Conservation (phyloP, 2,113 vertebrate species). For the Xiphorhynchus elegans region DNA sequence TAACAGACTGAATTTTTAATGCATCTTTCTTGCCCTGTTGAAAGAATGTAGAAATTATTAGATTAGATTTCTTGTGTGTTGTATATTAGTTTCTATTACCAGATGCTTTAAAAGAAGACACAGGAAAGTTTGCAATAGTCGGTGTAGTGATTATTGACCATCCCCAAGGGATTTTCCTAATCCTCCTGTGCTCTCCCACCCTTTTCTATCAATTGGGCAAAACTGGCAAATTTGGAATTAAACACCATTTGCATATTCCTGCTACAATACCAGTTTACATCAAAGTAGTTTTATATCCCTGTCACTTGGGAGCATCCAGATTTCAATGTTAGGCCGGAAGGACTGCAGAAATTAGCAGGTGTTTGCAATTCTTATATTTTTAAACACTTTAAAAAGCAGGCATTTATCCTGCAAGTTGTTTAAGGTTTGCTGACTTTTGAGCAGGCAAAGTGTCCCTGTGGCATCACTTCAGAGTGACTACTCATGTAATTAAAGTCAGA, state of each 20-base stretch:
- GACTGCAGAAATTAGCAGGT: neutral
- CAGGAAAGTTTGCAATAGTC: neutral
- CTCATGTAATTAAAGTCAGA: neutral
- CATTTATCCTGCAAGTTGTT: neutral
- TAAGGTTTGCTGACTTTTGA: neutral
- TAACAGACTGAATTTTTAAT: neutral
- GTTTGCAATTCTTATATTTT: neutral
- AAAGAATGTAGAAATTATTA: neutral
- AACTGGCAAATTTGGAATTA: neutral
- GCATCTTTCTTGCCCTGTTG: neutral
- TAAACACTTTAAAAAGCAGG: neutral
- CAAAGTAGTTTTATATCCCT: neutral
- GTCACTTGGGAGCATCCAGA: neutral
- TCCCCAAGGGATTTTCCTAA: neutral
- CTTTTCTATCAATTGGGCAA: neutral
- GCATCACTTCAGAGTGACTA: neutral
- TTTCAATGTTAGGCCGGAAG: no score
- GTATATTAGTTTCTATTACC: neutral
- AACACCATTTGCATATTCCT: neutral
- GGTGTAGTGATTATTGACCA: neutral
- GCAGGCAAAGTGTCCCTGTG: neutral
- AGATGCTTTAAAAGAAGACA: neutral
- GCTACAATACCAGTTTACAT: neutral
- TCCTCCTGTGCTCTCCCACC: neutral
- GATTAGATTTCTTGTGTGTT: neutral